Percentiles rank a stretch among this genome's conserved stretches.
These are phyloP conservation scores for Schizaphis graminum DNA, from an alignment of 2,888 invertebrate species.

Conservation along the genomic window DNA sequence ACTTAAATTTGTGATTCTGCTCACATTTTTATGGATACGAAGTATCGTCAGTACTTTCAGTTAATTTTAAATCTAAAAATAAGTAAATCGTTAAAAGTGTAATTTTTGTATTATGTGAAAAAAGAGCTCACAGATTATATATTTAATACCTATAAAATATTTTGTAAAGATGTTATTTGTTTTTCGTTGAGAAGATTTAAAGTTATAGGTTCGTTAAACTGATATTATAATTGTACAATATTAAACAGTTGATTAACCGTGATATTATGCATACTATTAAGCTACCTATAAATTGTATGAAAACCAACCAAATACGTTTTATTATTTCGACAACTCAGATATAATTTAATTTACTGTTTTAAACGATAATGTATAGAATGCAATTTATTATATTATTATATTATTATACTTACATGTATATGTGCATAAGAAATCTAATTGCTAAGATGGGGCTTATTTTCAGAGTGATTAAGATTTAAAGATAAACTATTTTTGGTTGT, in stretches of 20 bases:
- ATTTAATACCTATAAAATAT: not conserved
- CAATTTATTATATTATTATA: not conserved
- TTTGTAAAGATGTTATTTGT: not conserved
- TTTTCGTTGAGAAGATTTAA: not conserved
- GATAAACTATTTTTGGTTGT: not conserved
- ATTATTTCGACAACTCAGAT: not conserved
- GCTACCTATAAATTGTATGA: not conserved
- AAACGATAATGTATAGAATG: not conserved
- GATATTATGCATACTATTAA: not conserved
- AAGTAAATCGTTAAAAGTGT: not conserved
- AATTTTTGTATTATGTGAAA: not conserved
- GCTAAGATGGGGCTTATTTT: not conserved
- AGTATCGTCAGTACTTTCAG: not conserved
- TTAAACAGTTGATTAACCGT: not conserved
- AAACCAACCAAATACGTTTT: not conserved
- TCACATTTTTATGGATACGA: not conserved
- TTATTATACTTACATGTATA: not conserved
- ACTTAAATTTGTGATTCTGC: not conserved
- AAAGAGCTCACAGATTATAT: not conserved
- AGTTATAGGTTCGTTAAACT: not conserved
- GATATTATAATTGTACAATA: not conserved
- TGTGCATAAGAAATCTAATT: not conserved
- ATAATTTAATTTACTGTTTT: not conserved
- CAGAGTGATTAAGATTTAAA: not conserved
- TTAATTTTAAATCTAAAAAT: not conserved